Evolutionary conservation across 53 echinoderm and acorn worm genomes (phyloP).

Genomic region (Mesocentrotus franciscanus): DNA sequence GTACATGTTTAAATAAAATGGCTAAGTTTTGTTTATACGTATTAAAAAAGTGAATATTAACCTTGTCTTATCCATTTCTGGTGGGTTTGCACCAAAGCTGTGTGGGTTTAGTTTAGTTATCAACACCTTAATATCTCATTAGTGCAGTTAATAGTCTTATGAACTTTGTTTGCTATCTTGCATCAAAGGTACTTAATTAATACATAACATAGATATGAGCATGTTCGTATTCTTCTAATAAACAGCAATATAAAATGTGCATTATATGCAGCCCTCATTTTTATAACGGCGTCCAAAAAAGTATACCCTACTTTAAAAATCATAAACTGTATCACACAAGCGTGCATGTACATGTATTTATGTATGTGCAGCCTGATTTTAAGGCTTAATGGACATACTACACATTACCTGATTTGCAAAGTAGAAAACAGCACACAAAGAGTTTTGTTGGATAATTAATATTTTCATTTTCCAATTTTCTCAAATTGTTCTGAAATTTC

Average conservation of each 20-base stretch:
- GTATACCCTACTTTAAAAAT: neutral
- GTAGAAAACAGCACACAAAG: constrained; percentile 9
- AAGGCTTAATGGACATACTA: neutral
- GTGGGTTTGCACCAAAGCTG: neutral
- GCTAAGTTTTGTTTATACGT: constrained; percentile 7
- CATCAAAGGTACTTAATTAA: neutral
- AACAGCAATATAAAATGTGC: neutral
- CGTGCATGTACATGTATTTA: neutral
- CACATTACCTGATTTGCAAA: neutral
- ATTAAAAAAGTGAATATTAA: neutral
- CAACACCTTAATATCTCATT: neutral
- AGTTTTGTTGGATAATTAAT: neutral
- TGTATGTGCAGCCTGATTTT: neutral
- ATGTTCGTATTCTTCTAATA: neutral
- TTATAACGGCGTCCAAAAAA: neutral
- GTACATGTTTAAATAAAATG: constrained; percentile 14
- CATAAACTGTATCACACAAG: neutral
- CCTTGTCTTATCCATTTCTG: neutral
- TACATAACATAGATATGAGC: neutral
- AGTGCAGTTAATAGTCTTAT: neutral
- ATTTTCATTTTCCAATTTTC: too few relatives aligned
- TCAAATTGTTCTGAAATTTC: neutral
- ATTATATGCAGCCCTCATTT: neutral
- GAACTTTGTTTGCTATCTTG: neutral
- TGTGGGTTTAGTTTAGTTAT: neutral